Evolutionary conservation across 35 echinoderm and acorn worm genomes (phyloP), one percentile per base, ranked within the genome.

Genomic region (Lytechinus variegatus): DNA sequence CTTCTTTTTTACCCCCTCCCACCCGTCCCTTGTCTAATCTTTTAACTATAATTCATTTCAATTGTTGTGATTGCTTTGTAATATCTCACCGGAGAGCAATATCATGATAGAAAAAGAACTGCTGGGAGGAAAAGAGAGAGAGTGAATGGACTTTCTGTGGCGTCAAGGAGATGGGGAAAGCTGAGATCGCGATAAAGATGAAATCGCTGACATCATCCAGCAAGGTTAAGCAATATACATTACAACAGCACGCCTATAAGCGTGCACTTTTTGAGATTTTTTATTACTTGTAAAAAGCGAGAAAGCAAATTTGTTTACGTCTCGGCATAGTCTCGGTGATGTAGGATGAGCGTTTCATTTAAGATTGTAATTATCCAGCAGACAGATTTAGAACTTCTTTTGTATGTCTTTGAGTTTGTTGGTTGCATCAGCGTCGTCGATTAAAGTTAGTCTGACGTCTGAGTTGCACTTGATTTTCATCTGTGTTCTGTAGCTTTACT

Each of bases 41-140:
- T 90, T 88, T 90, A 90, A 90, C 88, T 90, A 90, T 52, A 90
- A 90, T 90, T 90, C 88, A 90, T 90, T 90, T 90, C 88, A 54
- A 54, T 54, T 90, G 88, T 90, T 90, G 33, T 44, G 29, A 10
- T 28, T 28, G 29, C 88, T 52, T 54, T 90, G 28, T 90, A 52
- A 54, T 90, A 52, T 90, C 24, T 90, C 88, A 44, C 52, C 52
- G 11, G 11, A 12, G 13, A 54, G 28, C 24, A 54, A 33, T 90
- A 16, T 54, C 9, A 44, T 14, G 88, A 90, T 28, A 10, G 29
- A 90, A 44, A 21, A 9, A 21, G 88, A 90, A 21, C 9, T 1
- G n/a, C 10, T 6, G 88, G 11, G 28, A 0, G 4, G 29, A 21
- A 44, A 90, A 90, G 88, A 54, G n/a, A 21, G 88, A 89, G 52